Base-by-base conservation (phyloP, 2,888 invertebrate species). In the Sepioteuthis lessoniana region DNA sequence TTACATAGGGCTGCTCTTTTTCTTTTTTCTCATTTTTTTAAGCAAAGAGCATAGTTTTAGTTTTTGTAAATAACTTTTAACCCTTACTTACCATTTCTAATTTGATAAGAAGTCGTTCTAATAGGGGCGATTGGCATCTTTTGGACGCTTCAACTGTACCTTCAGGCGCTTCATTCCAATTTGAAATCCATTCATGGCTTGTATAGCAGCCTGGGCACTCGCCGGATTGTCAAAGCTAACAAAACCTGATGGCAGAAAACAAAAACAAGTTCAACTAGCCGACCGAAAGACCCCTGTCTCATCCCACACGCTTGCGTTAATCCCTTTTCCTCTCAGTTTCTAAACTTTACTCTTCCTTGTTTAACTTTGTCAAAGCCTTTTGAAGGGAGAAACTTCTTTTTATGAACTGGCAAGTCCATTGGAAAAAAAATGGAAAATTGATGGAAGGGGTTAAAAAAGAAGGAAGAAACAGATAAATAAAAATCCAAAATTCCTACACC, bases 141-240 rank as follows among this genome's bases (percentile, higher is more conserved):
- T 99, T 97, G 99, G 99, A 98, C 99, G 98, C 98, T 99, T 99
- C 98, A 99, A 98, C 98, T 99, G 99, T 97, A 99, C 99, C 98
- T 99, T 99, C 97, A 99, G 98, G 97, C 99, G 98, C 98, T 99
- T 99, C 99, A 99, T 99, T 97, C 99, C 99, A 97, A 99, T 99
- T 98, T 99, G 99, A 98, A 99, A 99, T 97, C 99, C 99, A 98
- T 99, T 99, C 99, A 99, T 99, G 97, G 99, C 98, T 97, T 99
- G 99, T 97, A 99, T 99, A 96, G 99, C 99, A 96, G 99, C 98
- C 97, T 99, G 99, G 97, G 99, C 99, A 97, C 99, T 99, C 96
- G 98, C 98, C 96, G 99, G 99, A 98, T 99, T 99, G 98, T 99
- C 99, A 98, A 99, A 99, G 97, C 99, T 99, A 97, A 99, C 99